Evolutionary conservation across 1,140 invertebrate species (phyloP), one percentile per base, ranked within the genome.

Genomic region (Drosophila seguyi): DNA sequence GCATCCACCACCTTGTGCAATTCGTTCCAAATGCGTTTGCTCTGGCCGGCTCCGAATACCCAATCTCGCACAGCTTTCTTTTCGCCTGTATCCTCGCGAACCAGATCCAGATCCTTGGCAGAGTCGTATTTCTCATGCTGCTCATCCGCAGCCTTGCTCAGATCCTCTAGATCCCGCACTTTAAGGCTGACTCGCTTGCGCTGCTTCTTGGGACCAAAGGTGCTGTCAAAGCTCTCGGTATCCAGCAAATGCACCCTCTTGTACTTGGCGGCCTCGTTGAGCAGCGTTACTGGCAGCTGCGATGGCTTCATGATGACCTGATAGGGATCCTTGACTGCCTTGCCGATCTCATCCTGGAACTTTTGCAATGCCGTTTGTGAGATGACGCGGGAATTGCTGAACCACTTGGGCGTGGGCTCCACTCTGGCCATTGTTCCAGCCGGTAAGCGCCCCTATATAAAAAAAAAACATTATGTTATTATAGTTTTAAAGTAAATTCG

Each of bases 1-100:
- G 99, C 99, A 93, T 99, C 99, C 50, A 99, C 97, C 11, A 99
- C 98, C 95, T 99, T 99, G 92, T 99, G 99, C 8, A 99, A 93
- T 93, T 99, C 99, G 94, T 99, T 99, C 99, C 99, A 99, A 87
- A 99, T 99, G 81, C 99, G 95, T 94, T 96, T 99, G 85, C 98
- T 99, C 92, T 99, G 98, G 5, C 99, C 99, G 34, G 98, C 97
- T 53, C 94, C 95, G 95, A 98, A 98, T 5, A 98, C 95, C 96
- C 97, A 97, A 82, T 97, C 96, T 63, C 97, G 94, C 42, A 95
- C 95, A 1, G 95, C 94, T 79, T 96, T 95, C 82, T 94, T 95
- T 1, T 97, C 94, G 8, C 98, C 95, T 62, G 95, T 94, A 92
- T 99, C 97, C 88, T 98, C 96, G 56, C 95, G 94, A 2, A 97